A percentile compares a stretch with the other conserved stretches of the same genome.
phyloP scores from a whole-genome alignment of 2,888 invertebrate genomes.

The Xestia c-nigrum region DNA sequence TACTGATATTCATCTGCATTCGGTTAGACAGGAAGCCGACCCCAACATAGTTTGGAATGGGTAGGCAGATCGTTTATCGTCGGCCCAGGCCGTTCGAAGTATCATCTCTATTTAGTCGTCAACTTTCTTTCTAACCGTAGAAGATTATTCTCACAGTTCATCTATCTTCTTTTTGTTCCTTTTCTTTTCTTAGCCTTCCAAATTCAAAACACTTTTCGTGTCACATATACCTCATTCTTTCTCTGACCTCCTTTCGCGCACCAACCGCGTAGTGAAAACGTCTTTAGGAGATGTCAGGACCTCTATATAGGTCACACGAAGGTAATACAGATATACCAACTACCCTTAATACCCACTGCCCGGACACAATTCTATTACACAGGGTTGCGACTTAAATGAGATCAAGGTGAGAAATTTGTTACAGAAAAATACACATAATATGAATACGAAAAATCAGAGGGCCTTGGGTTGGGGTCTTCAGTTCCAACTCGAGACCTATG shows the following conservation, averaged over 20 bases:
- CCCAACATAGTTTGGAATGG: neutral
- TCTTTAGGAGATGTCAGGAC: neutral
- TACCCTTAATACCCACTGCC: neutral
- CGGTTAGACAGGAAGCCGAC: neutral
- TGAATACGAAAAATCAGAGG: too few species aligned
- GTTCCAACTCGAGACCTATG: too few species aligned
- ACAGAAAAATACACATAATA: neutral
- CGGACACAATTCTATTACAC: conserved; percentile 13
- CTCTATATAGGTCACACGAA: neutral
- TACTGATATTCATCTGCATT: neutral
- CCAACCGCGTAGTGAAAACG: neutral
- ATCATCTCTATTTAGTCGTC: too few species aligned
- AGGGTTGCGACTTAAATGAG: neutral
- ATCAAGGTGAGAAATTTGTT: neutral
- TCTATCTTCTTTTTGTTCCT: neutral
- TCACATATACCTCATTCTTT: neutral
- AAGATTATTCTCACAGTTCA: neutral
- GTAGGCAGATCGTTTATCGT: neutral
- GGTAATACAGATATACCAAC: neutral
- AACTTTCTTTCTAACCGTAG: neutral
- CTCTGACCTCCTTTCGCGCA: neutral
- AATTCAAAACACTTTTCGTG: neutral
- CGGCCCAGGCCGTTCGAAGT: too few species aligned
- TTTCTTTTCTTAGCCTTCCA: neutral
- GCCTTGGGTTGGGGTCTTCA: too few species aligned